These are phyloP conservation scores for Xenopus borealis DNA, from an alignment of 2,113 vertebrate genomes.

Conservation along the genomic window DNA sequence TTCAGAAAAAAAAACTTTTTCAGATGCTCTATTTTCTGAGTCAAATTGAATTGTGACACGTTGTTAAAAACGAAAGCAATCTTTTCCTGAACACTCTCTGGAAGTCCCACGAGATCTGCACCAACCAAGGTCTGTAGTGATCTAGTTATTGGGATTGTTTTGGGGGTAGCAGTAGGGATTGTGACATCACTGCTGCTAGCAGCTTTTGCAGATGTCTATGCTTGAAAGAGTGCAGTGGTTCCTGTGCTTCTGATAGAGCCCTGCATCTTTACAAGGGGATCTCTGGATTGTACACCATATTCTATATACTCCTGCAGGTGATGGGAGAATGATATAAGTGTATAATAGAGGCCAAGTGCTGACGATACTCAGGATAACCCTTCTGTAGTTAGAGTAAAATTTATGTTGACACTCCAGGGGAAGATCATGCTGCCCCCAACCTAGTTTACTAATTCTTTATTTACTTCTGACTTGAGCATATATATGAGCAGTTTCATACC, in stretches of 20 bases:
- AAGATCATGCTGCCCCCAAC: no score
- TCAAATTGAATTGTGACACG: constrained; percentile 97
- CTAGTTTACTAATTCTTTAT: no score
- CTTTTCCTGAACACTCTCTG: constrained; percentile 96
- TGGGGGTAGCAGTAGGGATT: constrained; percentile 90
- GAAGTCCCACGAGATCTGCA: constrained; percentile 94
- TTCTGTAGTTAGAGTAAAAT: no score
- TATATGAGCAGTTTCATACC: no score
- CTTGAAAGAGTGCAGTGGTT: constrained; percentile 86
- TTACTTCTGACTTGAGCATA: no score
- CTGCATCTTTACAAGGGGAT: constrained; percentile 99
- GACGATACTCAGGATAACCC: no score
- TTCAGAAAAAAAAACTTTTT: constrained; percentile 68
- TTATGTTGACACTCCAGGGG: no score
- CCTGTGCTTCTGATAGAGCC: constrained; percentile 96
- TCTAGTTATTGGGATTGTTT: constrained; percentile 92
- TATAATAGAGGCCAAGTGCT: no score
- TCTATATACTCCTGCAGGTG: constrained; percentile 90
- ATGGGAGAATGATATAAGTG: neutral
- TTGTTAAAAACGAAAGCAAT: constrained; percentile 99
- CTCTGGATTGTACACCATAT: constrained; percentile 97
- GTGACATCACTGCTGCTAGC: constrained; percentile 66
- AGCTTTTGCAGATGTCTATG: constrained; percentile 78
- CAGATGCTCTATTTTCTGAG: constrained; percentile 78
- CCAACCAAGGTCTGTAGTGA: constrained; percentile 95